These are phyloP conservation scores for Indicator maculatus DNA, from an alignment of 2,113 vertebrate genomes.

Conservation along the genomic window DNA sequence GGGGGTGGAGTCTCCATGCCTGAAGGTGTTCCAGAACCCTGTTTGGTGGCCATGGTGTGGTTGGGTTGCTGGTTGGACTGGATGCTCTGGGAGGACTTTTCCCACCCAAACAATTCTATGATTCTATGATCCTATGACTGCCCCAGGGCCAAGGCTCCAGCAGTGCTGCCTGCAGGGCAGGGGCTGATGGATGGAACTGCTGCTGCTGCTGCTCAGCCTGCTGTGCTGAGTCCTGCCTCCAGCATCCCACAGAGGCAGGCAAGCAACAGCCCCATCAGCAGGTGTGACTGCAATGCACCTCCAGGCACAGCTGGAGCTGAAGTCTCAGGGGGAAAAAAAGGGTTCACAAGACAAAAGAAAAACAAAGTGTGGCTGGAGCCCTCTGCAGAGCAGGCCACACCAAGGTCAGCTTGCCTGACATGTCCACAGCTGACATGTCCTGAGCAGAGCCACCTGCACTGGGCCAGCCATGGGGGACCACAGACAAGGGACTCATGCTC, in stretches of 20 bases:
- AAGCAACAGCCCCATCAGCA: background rate
- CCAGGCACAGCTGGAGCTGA: background rate
- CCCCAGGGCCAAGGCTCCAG: background rate
- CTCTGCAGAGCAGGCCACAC: background rate
- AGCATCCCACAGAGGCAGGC: background rate
- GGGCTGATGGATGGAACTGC: too few relatives aligned
- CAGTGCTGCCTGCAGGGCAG: background rate
- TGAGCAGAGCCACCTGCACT: background rate
- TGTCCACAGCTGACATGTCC: background rate
- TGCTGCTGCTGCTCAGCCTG: rapidly evolving
- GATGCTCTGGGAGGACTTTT: too few relatives aligned
- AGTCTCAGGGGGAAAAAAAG: background rate
- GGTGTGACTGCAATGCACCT: background rate
- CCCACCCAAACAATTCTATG: too few relatives aligned
- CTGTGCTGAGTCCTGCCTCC: background rate
- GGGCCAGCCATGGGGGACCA: background rate
- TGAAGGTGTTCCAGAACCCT: too few relatives aligned
- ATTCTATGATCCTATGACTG: too few relatives aligned
- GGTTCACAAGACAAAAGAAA: background rate
- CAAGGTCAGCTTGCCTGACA: background rate
- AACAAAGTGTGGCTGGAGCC: background rate
- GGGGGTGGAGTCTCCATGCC: too few relatives aligned
- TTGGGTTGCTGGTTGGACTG: too few relatives aligned
- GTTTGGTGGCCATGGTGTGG: too few relatives aligned
- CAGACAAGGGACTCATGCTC: rapidly evolving